phyloP scores from a whole-genome alignment of 2,113 vertebrate species.

The Protomyctophum bolini region DNA sequence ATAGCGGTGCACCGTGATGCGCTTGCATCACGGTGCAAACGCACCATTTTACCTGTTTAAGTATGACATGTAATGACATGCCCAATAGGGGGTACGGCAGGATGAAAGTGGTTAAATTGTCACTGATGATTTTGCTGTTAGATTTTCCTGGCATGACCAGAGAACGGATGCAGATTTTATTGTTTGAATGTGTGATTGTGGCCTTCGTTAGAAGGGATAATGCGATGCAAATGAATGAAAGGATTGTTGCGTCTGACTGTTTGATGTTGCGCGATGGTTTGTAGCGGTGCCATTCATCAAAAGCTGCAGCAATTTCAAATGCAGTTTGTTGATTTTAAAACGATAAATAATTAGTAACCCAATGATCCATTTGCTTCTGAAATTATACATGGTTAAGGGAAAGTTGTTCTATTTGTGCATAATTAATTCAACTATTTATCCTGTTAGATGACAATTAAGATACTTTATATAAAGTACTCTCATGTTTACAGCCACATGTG shows the following conservation, averaged over 20 bases:
- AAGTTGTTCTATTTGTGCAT: constrained; percentile 67
- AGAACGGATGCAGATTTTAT: constrained; percentile 32
- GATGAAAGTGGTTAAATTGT: too few relatives aligned
- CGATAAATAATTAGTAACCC: constrained; percentile 78
- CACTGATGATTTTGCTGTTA: too few relatives aligned
- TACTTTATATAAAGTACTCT: constrained; percentile 52
- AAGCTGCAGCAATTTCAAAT: constrained; percentile 66
- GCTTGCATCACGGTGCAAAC: too few relatives aligned
- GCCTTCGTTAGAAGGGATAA: constrained; percentile 36
- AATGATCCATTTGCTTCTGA: constrained; percentile 71
- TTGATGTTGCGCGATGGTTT: constrained; percentile 58
- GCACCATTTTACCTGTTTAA: too few relatives aligned
- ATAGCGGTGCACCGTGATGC: too few relatives aligned
- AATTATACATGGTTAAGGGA: constrained; percentile 65
- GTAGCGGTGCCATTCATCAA: constrained; percentile 65
- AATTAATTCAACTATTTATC: constrained; percentile 72
- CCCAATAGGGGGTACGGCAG: too few relatives aligned
- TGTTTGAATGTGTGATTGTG: constrained; percentile 16
- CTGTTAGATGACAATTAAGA: constrained; percentile 70
- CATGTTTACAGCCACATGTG: constrained; percentile 51
- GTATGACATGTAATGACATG: too few relatives aligned
- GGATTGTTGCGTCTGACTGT: constrained; percentile 47
- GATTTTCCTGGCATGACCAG: constrained; percentile 20
- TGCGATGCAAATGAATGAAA: constrained; percentile 60
- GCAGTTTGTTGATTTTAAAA: constrained; percentile 71